phyloP scores from a whole-genome alignment of 30 jellyfish, hydroid and myxozoan species.

The Chironex yamaguchii region DNA sequence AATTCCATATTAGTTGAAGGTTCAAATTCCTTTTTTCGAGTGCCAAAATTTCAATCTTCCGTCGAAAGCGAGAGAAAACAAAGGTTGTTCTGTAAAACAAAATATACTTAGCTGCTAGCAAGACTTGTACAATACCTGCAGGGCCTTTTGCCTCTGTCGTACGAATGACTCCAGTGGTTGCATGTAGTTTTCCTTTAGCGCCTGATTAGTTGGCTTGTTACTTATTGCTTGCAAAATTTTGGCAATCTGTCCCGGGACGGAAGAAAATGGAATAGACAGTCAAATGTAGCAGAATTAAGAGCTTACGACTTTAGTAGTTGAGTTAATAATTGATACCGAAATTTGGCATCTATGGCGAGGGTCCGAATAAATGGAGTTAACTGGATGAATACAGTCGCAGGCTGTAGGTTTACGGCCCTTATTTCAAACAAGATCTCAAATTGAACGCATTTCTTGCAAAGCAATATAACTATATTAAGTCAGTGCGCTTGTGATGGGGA shows the following conservation, averaged over 20 bases:
- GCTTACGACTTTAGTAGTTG: not conserved
- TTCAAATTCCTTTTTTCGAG: no score
- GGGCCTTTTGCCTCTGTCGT: constrained; percentile 66
- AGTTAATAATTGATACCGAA: not conserved
- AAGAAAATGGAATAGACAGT: not conserved
- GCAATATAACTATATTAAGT: no score
- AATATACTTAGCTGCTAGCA: not conserved
- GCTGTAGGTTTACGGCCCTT: no score
- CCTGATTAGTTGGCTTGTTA: constrained; percentile 81
- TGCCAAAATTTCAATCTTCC: no score
- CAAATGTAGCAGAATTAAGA: not conserved
- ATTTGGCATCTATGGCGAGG: no score
- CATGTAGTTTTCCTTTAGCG: constrained; percentile 89
- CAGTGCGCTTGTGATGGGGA: no score
- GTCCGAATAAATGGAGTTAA: no score
- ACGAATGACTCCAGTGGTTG: constrained; percentile 89
- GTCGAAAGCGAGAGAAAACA: not conserved
- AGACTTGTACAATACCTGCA: constrained; percentile 88
- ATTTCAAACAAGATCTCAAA: no score
- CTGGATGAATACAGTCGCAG: no score
- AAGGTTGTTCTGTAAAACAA: not conserved
- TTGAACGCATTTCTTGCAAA: no score
- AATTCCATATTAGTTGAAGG: no score
- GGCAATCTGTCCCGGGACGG: constrained; percentile 70
- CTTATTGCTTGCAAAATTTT: constrained; percentile 95